These are phyloP conservation scores for Macrochelys suwanniensis DNA, from an alignment of 2,797 vertebrate genomes.

Conservation along the genomic window DNA sequence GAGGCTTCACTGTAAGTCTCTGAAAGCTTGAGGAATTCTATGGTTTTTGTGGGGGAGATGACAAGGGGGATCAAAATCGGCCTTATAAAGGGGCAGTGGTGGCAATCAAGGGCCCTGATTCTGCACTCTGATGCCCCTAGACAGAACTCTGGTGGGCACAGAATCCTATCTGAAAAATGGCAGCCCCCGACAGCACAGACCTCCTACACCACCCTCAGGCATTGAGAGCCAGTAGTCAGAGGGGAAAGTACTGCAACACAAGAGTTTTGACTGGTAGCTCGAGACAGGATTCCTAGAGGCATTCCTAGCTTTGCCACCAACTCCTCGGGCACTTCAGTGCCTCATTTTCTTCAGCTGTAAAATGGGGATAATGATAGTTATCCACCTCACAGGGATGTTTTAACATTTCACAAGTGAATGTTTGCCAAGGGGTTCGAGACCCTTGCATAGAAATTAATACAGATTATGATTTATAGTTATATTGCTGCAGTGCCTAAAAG, in stretches of 20 bases:
- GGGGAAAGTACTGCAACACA: neutral
- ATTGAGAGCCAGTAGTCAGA: neutral
- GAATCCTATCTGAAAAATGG: neutral
- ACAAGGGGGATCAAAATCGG: neutral
- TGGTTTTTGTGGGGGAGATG: neutral
- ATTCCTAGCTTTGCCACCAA: fast-evolving
- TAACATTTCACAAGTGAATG: neutral
- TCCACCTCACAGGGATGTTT: neutral
- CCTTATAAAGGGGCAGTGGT: neutral
- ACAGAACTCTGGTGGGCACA: neutral
- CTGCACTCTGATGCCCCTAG: neutral
- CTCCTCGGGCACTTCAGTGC: neutral
- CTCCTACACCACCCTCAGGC: neutral
- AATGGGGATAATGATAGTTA: fast-evolving
- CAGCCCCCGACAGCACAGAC: neutral
- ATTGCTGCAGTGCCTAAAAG: neutral
- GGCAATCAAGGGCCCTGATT: neutral
- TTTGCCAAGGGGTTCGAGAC: neutral
- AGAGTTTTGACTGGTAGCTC: neutral
- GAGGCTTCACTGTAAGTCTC: neutral
- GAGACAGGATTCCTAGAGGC: neutral
- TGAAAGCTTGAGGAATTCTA: neutral
- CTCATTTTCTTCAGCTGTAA: too few relatives aligned
- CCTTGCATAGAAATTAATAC: too few relatives aligned
- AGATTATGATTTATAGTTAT: neutral